Conservation (phyloP, 2,113 vertebrate genomes). For the Syngnathus scovelli region DNA sequence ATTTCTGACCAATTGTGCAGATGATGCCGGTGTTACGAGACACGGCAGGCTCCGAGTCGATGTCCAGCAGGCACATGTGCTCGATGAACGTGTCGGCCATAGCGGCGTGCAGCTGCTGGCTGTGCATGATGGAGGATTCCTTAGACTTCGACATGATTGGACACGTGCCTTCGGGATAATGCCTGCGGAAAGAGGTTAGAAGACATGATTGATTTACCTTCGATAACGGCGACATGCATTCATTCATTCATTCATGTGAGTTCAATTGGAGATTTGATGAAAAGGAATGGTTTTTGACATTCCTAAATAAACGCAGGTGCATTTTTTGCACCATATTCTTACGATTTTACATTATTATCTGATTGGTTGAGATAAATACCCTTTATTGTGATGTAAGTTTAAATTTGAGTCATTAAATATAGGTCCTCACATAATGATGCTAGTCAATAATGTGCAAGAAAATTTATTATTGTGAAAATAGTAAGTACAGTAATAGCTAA, state of each 20-base stretch:
- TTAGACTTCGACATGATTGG: conserved; percentile 74
- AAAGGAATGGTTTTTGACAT: too few species aligned
- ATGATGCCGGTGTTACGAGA: conserved; percentile 96
- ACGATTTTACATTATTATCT: too few species aligned
- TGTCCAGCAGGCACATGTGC: conserved; percentile 95
- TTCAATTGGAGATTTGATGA: too few species aligned
- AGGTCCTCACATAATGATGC: not conserved
- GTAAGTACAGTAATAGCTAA: too few species aligned
- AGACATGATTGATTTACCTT: not conserved
- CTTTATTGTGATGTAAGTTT: not conserved
- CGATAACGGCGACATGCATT: not conserved
- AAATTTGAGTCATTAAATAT: not conserved
- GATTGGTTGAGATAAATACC: too few species aligned
- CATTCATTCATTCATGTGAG: not conserved
- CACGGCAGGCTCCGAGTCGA: conserved; percentile 85
- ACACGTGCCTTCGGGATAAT: conserved; percentile 48
- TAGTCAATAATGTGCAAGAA: not conserved
- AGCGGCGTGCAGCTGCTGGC: conserved; percentile 89
- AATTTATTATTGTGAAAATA: not conserved
- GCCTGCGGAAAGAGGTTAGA: conserved; percentile 37
- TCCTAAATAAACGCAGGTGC: too few species aligned
- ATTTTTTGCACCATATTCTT: too few species aligned
- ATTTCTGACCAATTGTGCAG: conserved; percentile 88
- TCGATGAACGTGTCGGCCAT: conserved; percentile 93
- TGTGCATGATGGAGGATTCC: conserved; percentile 82